Evolutionary conservation across 2,113 vertebrate genomes (phyloP).

Genomic region (Coptodon rendalli): DNA sequence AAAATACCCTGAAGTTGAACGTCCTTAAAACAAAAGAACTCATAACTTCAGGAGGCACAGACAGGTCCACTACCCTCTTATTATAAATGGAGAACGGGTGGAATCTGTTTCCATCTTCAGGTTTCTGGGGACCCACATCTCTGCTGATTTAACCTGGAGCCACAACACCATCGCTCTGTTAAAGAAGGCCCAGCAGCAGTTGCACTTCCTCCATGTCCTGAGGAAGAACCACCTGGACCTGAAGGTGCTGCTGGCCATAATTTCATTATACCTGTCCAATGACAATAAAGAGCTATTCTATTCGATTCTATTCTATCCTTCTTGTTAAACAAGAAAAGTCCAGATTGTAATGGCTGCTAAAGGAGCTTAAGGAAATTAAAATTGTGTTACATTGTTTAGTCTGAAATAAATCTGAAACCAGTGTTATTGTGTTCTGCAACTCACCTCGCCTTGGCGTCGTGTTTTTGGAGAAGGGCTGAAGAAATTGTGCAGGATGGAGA

Average conservation of each 20-base stretch:
- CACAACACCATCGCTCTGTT: not conserved
- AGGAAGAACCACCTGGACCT: not conserved
- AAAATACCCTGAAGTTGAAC: not conserved
- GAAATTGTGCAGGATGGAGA: constrained; percentile 94
- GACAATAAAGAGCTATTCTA: not conserved
- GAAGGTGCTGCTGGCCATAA: accelerated
- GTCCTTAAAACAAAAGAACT: not conserved
- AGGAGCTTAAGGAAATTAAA: not conserved
- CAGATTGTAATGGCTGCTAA: not conserved
- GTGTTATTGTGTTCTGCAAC: not conserved
- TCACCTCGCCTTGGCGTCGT: constrained; percentile 91
- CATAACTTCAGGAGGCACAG: not conserved
- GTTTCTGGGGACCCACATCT: not conserved
- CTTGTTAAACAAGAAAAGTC: not conserved
- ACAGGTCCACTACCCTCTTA: not conserved
- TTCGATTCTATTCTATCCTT: not conserved
- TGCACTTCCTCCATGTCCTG: not conserved
- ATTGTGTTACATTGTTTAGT: not conserved
- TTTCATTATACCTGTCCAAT: not conserved
- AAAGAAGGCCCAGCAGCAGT: accelerated
- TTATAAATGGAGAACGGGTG: not conserved
- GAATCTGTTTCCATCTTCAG: not conserved
- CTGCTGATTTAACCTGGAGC: not conserved
- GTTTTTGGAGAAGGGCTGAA: constrained; percentile 91
- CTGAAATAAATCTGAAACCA: not conserved